Base-by-base conservation (phyloP, 2,888 invertebrate species). In the Caenorhabditis sp. region DNA sequence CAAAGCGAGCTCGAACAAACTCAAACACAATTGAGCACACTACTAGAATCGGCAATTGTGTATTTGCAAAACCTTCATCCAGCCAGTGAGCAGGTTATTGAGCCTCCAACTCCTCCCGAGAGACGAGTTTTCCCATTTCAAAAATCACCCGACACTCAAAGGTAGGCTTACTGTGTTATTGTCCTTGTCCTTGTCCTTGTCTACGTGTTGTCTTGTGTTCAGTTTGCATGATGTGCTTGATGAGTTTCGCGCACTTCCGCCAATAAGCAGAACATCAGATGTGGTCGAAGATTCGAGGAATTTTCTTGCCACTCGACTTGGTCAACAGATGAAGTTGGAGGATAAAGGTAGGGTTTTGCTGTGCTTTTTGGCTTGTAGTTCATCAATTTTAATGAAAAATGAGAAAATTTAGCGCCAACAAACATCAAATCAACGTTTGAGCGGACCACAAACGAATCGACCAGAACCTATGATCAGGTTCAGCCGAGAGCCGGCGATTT, bases 1-100 rank as follows among this genome's bases (percentile, higher is more conserved):
- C 83, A 83, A 61, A 67, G 69, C 53, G 79, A 74, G 26, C 74
- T 83, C 19, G 82, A 84, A 61, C 67, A 78, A 27, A 83, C 83
- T 21, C 84, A 84, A 62, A 76, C 82, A 14, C 78, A 83, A 59
- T 68, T 84, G 59, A 79, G 80, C 57, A 66, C 64, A 21, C 76
- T 84, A 0, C 75, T 84, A 12, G 79, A 82, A 55, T 72, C 75
- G 8, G 83, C 84, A 1, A 83, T 84, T 43, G 69, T 69, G 1
- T 82, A 79, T 66, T 64, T 82, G n/a, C 64, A 71, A 58, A 76
- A 69, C 51, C 62, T 65, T 12, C 21, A 65, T 31, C 62, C 54
- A 31, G 58, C 57, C n/a, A 57, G 55, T 31, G 63, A 74, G 23
- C 60, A 64, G 10, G 23, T 60, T 17, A 14, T n/a, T 17, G 21